These are phyloP conservation scores for Pterocles orientalis DNA, from an alignment of 2,113 vertebrate species.

Conservation along the genomic window DNA sequence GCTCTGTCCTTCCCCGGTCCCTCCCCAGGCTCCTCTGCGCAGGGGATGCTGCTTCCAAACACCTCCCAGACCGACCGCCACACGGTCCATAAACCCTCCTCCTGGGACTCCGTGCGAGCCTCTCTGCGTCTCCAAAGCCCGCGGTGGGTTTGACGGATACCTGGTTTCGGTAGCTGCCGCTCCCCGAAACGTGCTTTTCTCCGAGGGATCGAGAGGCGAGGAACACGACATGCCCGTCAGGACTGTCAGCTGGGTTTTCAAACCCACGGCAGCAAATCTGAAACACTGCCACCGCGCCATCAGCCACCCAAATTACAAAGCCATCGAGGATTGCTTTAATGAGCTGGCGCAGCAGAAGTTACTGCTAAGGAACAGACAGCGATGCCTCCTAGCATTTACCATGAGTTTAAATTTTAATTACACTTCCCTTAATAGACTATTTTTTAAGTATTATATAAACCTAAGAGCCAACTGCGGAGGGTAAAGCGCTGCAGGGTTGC, in stretches of 20 bases:
- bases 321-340: slow-evolving; percentile 50
- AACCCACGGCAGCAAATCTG: not conserved
- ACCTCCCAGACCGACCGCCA: not conserved
- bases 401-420: slow-evolving; percentile 55
- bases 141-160: not conserved
- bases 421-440: not conserved
- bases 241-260: not conserved
- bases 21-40: not conserved
- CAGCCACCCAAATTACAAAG: slow-evolving; percentile 28
- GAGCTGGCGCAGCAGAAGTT: slow-evolving; percentile 16
- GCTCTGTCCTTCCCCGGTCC: not conserved
- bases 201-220: not conserved
- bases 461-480: not conserved
- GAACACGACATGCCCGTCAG: not conserved
- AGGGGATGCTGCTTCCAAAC: not conserved
- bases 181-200: not conserved
- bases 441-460: slow-evolving; percentile 12
- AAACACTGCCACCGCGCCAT: not conserved
- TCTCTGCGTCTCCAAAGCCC: not conserved
- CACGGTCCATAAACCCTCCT: not conserved
- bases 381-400: slow-evolving; percentile 37
- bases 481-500: not conserved
- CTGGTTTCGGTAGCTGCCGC: not conserved
- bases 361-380: not conserved
- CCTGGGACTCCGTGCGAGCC: not conserved